Evolutionary conservation across 2,113 vertebrate species (phyloP).

Genomic region (Corvus cornix): DNA sequence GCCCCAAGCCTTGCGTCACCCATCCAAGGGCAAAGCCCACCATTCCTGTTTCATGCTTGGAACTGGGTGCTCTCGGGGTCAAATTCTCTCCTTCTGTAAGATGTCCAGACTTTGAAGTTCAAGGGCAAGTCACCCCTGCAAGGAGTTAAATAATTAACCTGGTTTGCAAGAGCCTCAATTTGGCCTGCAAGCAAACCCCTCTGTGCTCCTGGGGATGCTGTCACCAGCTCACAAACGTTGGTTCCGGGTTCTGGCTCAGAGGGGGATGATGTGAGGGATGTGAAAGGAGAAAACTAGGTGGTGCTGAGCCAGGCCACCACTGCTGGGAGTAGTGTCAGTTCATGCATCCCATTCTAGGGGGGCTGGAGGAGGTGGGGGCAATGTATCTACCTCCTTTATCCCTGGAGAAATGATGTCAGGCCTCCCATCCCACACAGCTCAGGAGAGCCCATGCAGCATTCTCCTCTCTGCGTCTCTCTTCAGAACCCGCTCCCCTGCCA

Average conservation of each 20-base stretch:
- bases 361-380: background rate
- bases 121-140: background rate
- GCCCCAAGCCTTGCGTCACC: background rate
- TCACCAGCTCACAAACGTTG: background rate
- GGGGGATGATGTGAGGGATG: background rate
- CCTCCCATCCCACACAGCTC: background rate
- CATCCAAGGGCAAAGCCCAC: background rate
- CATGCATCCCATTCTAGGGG: fast-evolving
- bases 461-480: background rate
- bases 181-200: background rate
- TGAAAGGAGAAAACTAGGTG: background rate
- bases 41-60: background rate
- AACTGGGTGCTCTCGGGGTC: background rate
- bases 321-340: background rate
- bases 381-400: too few relatives aligned
- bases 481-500: background rate
- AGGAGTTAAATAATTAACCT: slow-evolving; percentile 46
- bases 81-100: background rate
- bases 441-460: background rate
- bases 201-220: background rate
- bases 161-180: background rate
- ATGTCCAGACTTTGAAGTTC: slow-evolving; percentile 3
- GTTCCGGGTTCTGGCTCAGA: background rate
- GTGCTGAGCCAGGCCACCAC: background rate
- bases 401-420: background rate